These are phyloP conservation scores for Carcinoscorpius rotundicauda DNA, from an alignment of 1,140 invertebrate species.

Conservation along the genomic window DNA sequence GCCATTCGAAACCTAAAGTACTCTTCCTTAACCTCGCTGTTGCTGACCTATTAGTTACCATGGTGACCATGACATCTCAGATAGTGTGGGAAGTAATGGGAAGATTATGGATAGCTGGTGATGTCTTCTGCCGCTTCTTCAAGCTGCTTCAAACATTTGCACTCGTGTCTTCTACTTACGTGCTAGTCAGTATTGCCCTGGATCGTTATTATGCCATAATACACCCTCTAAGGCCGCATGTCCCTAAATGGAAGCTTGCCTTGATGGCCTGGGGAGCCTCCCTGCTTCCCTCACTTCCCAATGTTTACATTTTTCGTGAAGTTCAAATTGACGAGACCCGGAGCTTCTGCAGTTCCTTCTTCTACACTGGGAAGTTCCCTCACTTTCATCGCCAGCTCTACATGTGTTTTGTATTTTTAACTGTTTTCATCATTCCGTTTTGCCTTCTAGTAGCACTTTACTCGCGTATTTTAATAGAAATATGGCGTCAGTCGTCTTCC, in stretches of 20 bases:
- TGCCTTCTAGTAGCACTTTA: constrained; percentile 10
- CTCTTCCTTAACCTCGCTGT: constrained; percentile 34
- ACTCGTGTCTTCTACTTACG: constrained; percentile 34
- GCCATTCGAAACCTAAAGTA: constrained; percentile 16
- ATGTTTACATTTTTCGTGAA: constrained; percentile 13
- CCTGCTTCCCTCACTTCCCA: constrained; percentile 13
- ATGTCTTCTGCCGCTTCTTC: constrained; percentile 30
- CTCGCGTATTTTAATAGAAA: constrained; percentile 9
- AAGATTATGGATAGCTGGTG: constrained; percentile 32
- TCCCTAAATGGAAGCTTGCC: constrained; percentile 1
- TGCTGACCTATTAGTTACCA: constrained; percentile 33
- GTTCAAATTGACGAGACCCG: background rate
- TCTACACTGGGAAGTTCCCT: constrained; percentile 10
- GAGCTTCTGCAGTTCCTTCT: constrained; percentile 12
- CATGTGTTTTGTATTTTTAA: constrained; percentile 12
- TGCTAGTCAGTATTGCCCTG: constrained; percentile 36
- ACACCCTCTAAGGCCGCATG: constrained; percentile 27
- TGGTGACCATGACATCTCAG: constrained; percentile 29
- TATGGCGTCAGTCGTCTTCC: constrained; percentile 10
- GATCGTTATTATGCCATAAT: constrained; percentile 36
- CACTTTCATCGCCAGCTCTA: constrained; percentile 12
- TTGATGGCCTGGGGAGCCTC: constrained; percentile 13
- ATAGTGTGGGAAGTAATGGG: constrained; percentile 34
- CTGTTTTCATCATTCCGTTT: constrained; percentile 16
- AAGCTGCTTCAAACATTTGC: constrained; percentile 34